These are phyloP conservation scores for Calidris pygmaea DNA, from an alignment of 2,113 vertebrate species.

Conservation along the genomic window DNA sequence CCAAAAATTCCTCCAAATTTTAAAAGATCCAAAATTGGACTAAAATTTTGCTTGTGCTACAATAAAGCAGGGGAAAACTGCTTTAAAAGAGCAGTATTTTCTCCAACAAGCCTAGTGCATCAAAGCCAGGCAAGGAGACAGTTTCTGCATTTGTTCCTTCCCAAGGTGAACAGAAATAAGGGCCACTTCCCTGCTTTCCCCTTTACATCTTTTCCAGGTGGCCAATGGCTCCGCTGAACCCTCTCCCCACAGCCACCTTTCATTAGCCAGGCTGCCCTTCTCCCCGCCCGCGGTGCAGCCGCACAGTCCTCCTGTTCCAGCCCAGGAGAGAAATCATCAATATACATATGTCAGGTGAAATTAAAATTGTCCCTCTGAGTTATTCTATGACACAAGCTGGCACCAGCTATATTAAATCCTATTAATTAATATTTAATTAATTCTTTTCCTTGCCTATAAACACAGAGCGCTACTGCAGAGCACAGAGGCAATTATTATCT, in stretches of 20 bases:
- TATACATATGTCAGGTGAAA: not conserved
- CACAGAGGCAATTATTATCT: not conserved
- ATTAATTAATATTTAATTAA: conserved; percentile 44
- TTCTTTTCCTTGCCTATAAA: conserved; percentile 15
- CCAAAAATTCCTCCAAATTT: not conserved
- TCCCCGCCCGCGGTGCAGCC: rapidly evolving
- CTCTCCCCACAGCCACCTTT: not conserved
- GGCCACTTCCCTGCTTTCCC: not conserved
- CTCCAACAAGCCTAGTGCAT: not conserved
- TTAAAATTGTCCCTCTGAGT: conserved; percentile 27
- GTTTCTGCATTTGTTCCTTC: not conserved
- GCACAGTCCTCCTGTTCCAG: not conserved
- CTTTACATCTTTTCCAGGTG: not conserved
- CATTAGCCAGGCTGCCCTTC: not conserved
- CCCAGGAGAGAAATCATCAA: not conserved
- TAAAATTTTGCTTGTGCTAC: not conserved
- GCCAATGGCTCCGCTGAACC: not conserved
- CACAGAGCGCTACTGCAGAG: not conserved
- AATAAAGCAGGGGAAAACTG: not conserved
- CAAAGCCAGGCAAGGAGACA: not conserved
- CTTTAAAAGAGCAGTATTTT: not conserved
- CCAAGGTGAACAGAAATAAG: not conserved
- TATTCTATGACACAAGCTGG: not conserved
- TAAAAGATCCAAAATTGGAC: not conserved
- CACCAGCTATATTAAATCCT: not conserved